A percentile compares a stretch with the other conserved stretches of the same genome.
phyloP scores from a whole-genome alignment of 2,797 vertebrate species.

The Danio choprae region DNA sequence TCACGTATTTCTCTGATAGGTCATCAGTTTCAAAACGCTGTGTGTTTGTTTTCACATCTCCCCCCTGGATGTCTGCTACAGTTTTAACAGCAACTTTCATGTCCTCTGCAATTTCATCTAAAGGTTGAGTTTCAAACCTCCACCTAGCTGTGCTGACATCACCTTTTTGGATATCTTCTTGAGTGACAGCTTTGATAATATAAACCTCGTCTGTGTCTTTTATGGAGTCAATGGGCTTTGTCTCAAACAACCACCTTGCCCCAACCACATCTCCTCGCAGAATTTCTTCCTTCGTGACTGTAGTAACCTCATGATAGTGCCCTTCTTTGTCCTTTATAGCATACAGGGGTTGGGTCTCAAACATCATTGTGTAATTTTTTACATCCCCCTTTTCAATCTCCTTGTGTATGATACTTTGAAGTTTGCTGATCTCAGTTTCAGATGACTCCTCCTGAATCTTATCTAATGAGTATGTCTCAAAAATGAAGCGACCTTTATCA shows the following conservation, averaged over 20 bases:
- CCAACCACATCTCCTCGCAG: constrained; percentile 90
- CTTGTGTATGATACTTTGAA: constrained; percentile 76
- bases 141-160: constrained; percentile 89
- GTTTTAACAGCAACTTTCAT: constrained; percentile 79
- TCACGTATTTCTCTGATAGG: constrained; percentile 77
- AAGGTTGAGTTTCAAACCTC: constrained; percentile 92
- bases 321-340: constrained; percentile 91
- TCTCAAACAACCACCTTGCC: constrained; percentile 94
- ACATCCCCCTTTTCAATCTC: constrained; percentile 86
- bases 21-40: constrained; percentile 86
- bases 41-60: constrained; percentile 85
- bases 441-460: constrained; percentile 85
- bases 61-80: constrained; percentile 82
- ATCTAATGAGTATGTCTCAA: constrained; percentile 91
- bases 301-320: constrained; percentile 92
- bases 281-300: constrained; percentile 91
- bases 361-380: constrained; percentile 93
- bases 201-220: constrained; percentile 88
- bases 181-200: constrained; percentile 91
- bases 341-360: constrained; percentile 92
- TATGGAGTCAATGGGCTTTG: constrained; percentile 90
- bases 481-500: constrained; percentile 88
- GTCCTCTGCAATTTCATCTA: constrained; percentile 88
- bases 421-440: constrained; percentile 70
- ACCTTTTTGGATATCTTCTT: constrained; percentile 90